Evolutionary conservation across 1,140 invertebrate genomes (phyloP), one percentile per base, ranked within the genome.

Genomic region (Neodiprion pinetum): DNA sequence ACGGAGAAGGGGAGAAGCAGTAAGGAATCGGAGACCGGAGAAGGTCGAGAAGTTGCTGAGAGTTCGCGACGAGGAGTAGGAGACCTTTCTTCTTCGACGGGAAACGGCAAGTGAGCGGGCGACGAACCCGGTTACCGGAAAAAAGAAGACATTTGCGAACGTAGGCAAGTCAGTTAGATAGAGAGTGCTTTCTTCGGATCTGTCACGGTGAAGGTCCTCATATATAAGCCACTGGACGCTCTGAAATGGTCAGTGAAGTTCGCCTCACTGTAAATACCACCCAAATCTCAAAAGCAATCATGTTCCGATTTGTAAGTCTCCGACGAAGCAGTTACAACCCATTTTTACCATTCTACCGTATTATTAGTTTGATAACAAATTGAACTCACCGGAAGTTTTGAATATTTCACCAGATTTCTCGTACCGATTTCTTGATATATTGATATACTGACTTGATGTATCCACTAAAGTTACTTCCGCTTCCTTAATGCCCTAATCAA

Each of bases 141-240:
- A 71, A 71, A 71, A 50, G 70, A 71, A 49, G 48, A 71, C 3
- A 50, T 28, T 47, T 17, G 40, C 21, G 21, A 50, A 50, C 48
- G 70, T 48, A 71, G 17, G 48, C 48, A 48, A 71, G 70, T 50
- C 12, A 71, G 70, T n/a, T 71, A 17, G 70, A 83, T 14, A 69
- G 83, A 83, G 83, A 87, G 81, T 85, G 83, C 80, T 87, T 87
- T 86, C 84, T 81, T 86, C 78, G 78, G 80, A 81, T 68, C 71
- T 65, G 76, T 71, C 77, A 82, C 72, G 80, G 86, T 86, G 85
- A 87, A 86, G 86, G 86, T 87, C 84, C 77, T 81, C 77, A 81
- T 88, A 88, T 88, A 88, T 88, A 88, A 88, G 85, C 79, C 73
- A 77, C 77, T 67, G 72, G 71, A 77, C 76, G 79, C 79, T 78